A percentile compares a stretch with the other conserved stretches of the same genome.
Conservation (phyloP, 2,888 invertebrate genomes). For the Ommatoiulus sabulosus region DNA sequence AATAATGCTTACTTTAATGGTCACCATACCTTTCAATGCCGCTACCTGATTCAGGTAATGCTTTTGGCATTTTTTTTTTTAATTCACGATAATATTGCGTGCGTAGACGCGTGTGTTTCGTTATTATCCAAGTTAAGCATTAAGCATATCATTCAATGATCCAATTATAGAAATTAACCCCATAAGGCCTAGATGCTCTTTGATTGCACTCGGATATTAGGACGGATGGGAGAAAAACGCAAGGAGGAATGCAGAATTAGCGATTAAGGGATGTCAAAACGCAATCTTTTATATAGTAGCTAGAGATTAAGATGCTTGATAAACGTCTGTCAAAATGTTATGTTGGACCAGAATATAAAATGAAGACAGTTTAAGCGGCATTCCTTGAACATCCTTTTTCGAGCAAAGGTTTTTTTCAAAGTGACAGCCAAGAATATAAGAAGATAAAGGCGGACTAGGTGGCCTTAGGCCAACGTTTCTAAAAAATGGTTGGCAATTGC, state of each 20-base stretch:
- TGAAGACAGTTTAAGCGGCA: slow-evolving; percentile 47
- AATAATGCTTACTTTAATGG: too few relatives aligned
- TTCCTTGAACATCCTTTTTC: slow-evolving; percentile 45
- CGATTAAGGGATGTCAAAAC: slow-evolving; percentile 45
- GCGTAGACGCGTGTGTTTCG: background rate
- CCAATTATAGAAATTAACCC: slow-evolving; percentile 48
- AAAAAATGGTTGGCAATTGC: slow-evolving; percentile 23
- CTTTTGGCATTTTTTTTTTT: background rate
- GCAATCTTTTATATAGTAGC: slow-evolving; percentile 47
- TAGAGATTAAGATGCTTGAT: slow-evolving; percentile 48
- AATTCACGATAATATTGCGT: background rate
- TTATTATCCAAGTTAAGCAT: slow-evolving; percentile 35
- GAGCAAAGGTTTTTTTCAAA: slow-evolving; percentile 15
- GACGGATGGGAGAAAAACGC: background rate
- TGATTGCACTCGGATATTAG: slow-evolving; percentile 38
- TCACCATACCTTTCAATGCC: background rate
- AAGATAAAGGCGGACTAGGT: slow-evolving; percentile 26
- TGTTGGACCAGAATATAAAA: slow-evolving; percentile 44
- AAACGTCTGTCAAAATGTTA: slow-evolving; percentile 48
- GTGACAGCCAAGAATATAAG: slow-evolving; percentile 45
- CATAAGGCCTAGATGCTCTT: slow-evolving; percentile 45
- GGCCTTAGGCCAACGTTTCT: background rate
- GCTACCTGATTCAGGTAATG: background rate
- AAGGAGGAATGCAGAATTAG: slow-evolving; percentile 25
- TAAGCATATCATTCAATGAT: slow-evolving; percentile 46